Evolutionary conservation across 2,888 invertebrate species (phyloP), one percentile per base, ranked within the genome.

Genomic region (Drosophila subsilvestris): DNA sequence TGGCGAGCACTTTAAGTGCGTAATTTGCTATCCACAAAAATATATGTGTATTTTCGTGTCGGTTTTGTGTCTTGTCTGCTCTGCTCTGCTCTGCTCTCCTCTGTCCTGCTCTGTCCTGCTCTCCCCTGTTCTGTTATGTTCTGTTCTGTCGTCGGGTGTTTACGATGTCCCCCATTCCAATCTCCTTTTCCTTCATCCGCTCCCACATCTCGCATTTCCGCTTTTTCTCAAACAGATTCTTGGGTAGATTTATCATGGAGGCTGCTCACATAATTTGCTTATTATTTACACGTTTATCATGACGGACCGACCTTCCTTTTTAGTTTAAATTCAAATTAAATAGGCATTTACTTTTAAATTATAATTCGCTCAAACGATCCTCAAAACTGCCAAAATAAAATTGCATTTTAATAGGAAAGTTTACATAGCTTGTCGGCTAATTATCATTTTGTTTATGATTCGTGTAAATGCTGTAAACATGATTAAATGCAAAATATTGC

Each of bases 1-100:
- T 88, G 85, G 89, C 87, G 87, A 83, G 83, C 83, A 82, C 83
- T 87, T 88, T 88, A 82, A 83, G 88, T 88, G 89, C 88, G 89
- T 88, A 88, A 89, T 89, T 89, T 89, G 79, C 83, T 85, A 83
- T 80, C 86, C 79, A 76, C 83, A 85, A 75, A 85, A 75, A 85
- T n/a, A 68, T 68, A 68, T 67, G 49, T 4, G 22, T 22, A 47
- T 17, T 54, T 55, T 27, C n/a, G 47, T 48, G 51, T 53, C 56
- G 20, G 25, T 43, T 49, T 20, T 71, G 60, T 61, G 51, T 57
- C 62, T 49, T 57, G 65, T 75, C 51, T 71, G 63, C 68, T 65
- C 22, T 71, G 61, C 0, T 32, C 32, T 32, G 5, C 14, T 14
- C 32, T 37, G 63, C 63, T 61, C 22, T 71, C 59, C 0, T 14